Conservation (phyloP, 2,888 invertebrate genomes). For the Meteorus colon region DNA sequence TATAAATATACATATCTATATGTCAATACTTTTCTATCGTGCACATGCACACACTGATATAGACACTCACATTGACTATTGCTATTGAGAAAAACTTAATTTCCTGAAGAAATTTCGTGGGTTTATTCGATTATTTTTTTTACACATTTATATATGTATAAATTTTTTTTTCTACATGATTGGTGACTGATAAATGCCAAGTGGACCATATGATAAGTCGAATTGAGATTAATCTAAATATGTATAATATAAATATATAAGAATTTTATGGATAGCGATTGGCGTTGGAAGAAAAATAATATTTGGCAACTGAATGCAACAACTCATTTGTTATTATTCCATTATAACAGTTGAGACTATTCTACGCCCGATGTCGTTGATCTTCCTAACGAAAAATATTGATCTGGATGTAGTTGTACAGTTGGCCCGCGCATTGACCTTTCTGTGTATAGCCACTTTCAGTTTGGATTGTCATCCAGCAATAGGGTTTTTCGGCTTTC, state of each 20-base stretch:
- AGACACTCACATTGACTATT: neutral
- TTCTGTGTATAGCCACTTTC: slow-evolving; percentile 19
- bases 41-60: neutral
- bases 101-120: slow-evolving; percentile 9
- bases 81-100: slow-evolving; percentile 3
- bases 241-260: neutral
- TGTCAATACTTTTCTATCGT: neutral
- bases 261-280: neutral
- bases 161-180: neutral
- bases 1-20: slow-evolving; percentile 19
- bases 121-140: neutral
- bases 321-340: slow-evolving; percentile 5
- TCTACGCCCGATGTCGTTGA: neutral
- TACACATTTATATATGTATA: neutral
- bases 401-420: neutral
- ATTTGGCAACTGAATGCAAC: neutral
- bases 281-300: neutral
- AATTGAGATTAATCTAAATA: neutral
- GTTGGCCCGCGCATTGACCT: slow-evolving; percentile 3
- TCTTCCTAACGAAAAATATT: neutral
- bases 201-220: neutral
- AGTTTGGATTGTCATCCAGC: slow-evolving; percentile 22
- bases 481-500: slow-evolving; percentile 18
- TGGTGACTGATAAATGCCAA: neutral
- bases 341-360: neutral